A percentile compares a stretch with the other conserved stretches of the same genome.
These are phyloP conservation scores for Tokudaia muenninki DNA, from an alignment of 2,797 vertebrate species.

Conservation along the genomic window DNA sequence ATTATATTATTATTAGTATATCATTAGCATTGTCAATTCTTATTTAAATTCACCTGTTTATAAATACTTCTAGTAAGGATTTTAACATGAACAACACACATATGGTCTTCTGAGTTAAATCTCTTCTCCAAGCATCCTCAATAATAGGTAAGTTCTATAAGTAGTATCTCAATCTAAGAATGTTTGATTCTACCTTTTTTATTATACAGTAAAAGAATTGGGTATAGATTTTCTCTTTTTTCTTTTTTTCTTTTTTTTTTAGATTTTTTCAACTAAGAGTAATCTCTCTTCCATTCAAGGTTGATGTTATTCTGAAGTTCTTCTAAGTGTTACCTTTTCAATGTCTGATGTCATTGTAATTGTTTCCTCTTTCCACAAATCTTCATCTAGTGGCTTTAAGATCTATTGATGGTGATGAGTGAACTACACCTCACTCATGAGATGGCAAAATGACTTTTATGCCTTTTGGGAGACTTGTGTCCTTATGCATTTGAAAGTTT, in stretches of 20 bases:
- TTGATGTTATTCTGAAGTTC: background rate
- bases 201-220: background rate
- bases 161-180: background rate
- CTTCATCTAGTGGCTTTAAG: background rate
- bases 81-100: background rate
- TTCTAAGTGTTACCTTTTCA: background rate
- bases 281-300: background rate
- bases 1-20: background rate
- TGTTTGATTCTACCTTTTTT: background rate
- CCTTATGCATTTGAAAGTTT: background rate
- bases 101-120: background rate
- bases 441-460: background rate
- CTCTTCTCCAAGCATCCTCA: background rate
- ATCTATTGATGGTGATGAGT: background rate
- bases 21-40: background rate
- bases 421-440: background rate
- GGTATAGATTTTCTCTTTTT: background rate
- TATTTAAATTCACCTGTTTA: background rate
- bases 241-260: too few relatives aligned
- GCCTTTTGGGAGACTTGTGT: background rate
- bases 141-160: background rate
- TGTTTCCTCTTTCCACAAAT: background rate
- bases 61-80: background rate
- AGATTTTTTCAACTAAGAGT: background rate
- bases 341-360: background rate